Conservation (phyloP, 1,140 invertebrate genomes). For the Macrobrachium rosenbergii region DNA sequence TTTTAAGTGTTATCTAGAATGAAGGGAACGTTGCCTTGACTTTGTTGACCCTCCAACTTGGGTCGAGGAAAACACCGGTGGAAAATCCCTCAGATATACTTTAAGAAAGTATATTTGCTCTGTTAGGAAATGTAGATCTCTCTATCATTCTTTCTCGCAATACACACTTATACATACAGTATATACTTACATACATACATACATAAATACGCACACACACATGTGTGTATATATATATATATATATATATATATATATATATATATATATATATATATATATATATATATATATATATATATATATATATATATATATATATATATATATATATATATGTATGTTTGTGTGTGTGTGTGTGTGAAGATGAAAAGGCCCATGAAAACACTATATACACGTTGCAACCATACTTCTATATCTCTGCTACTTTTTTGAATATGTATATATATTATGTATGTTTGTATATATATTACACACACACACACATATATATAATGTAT, state of each 20-base stretch:
- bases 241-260: not conserved
- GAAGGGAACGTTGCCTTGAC: too few species aligned
- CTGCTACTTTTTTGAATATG: too few species aligned
- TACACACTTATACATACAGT: conserved; percentile 5
- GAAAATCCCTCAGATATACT: too few species aligned
- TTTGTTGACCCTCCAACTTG: too few species aligned
- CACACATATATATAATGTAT: not conserved
- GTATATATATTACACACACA: not conserved
- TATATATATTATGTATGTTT: too few species aligned
- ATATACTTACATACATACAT: not conserved
- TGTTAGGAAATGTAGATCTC: too few species aligned
- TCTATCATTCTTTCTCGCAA: not conserved
- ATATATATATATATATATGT: not conserved
- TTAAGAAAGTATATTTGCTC: too few species aligned
- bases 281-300: conserved; percentile 3
- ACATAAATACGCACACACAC: not conserved
- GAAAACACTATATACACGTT: too few species aligned
- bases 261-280: conserved; percentile 24
- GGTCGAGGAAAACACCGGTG: too few species aligned
- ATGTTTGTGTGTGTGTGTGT: not conserved
- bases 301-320: conserved; percentile 24
- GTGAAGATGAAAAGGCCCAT: too few species aligned
- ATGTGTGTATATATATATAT: not conserved
- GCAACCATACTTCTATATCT: too few species aligned
- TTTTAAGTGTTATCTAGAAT: too few species aligned